Percentiles rank a stretch among this genome's conserved stretches.
These are phyloP conservation scores for Chaetophractus vellerosus DNA, from an alignment of 2,797 vertebrate genomes.

Conservation along the genomic window DNA sequence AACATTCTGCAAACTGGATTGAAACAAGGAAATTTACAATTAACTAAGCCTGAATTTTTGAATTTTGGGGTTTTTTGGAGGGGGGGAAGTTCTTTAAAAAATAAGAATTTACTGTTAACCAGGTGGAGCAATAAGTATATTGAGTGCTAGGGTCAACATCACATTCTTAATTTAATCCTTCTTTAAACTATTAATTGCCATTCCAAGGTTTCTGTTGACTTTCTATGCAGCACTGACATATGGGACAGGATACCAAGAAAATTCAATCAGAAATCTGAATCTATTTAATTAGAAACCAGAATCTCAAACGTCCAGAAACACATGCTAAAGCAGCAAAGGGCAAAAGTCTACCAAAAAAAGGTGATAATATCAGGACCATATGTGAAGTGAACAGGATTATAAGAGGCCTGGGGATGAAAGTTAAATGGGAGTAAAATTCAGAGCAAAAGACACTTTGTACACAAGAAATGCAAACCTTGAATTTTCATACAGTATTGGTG, in stretches of 20 bases:
- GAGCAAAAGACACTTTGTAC: neutral
- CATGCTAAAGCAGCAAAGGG: constrained; percentile 59
- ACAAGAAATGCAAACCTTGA: constrained; percentile 7
- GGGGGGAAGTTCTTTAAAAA: neutral
- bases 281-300: constrained; percentile 74
- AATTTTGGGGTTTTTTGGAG: neutral
- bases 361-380: constrained; percentile 68
- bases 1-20: constrained; percentile 66
- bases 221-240: constrained; percentile 51
- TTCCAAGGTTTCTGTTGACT: constrained; percentile 60
- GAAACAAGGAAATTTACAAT: constrained; percentile 60
- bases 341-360: constrained; percentile 48
- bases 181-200: constrained; percentile 69
- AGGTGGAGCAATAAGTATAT: constrained; percentile 54
- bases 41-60: constrained; percentile 40
- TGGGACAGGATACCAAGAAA: constrained; percentile 58
- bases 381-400: constrained; percentile 67
- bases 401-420: constrained; percentile 10
- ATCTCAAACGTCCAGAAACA: constrained; percentile 65
- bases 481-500: constrained; percentile 28
- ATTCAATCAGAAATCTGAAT: constrained; percentile 75
- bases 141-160: constrained; percentile 31
- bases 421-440: constrained; percentile 58
- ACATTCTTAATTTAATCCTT: constrained; percentile 76
- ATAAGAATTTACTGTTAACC: constrained; percentile 20